Evolutionary conservation across 2,888 invertebrate species (phyloP), one percentile per base, ranked within the genome.

Genomic region (Arenicola marina): DNA sequence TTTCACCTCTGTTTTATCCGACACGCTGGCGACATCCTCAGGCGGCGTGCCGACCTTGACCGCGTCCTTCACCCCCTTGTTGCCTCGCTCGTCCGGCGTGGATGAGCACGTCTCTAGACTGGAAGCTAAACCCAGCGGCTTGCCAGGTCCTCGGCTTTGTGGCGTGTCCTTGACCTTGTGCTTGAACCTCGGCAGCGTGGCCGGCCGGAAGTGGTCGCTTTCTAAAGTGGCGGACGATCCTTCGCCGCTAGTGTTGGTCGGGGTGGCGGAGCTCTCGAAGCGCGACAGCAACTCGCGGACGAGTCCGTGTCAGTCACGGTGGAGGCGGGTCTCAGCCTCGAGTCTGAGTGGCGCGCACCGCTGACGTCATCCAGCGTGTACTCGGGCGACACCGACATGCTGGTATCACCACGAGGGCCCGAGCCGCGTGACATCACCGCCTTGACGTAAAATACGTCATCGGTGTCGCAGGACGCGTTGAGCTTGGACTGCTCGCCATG

Each of bases 321-420:
- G 7, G n/a, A 24, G 18, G 48, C n/a, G 7, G 48, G 15, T n/a
- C 18, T 11, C 48, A 48, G 26, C 15, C 26, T 24, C 24, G 15
- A 24, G 48, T 48, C 26, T 48, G 11, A 11, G 26, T 7, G 18
- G 11, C 38, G 11, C 7, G 48, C 18, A 7, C 24, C n/a, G 7
- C 26, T 11, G 15, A n/a, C 26, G 7, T 48, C 48, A n/a, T 48
- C 48, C 15, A 48, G 26, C 11, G 11, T n/a, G 48, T n/a, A 7
- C 26, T 48, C 48, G 7, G 48, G 48, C 7, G 48, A 48, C n/a
- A 48, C 26, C n/a, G 48, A 48, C 48, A 48, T 48, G 26, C 24
- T 48, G n/a, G 48, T 48, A 7, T 48, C 48, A n/a, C n/a, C n/a
- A n/a, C n/a, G n/a, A n/a, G n/a, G n/a, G n/a, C n/a, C n/a, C n/a